Base-by-base conservation (phyloP, 2,797 vertebrate genomes). In the Lycodopsis pacificus region DNA sequence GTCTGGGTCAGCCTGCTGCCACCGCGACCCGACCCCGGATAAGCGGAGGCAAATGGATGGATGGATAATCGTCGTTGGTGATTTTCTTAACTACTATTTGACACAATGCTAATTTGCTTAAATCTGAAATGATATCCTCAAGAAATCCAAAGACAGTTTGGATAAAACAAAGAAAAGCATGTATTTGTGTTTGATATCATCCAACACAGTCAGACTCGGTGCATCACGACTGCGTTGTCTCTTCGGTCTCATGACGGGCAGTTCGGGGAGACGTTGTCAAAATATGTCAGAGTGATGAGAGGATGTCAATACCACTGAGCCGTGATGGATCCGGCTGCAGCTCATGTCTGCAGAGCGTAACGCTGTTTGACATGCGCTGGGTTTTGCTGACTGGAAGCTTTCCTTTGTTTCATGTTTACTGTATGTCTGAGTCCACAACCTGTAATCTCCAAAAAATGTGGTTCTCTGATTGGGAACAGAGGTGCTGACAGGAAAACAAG, bases 211-310 rank as follows among this genome's bases (percentile, higher is more conserved):
- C 5, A 51, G 32, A 12, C 20, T 7, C 40, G 0, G 27, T 14
- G 63, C 44, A 32, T 65, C 44, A 5, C 17, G 46, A 65, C n/a
- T n/a, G 34, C 30, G 14, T 34, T 34, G 7, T 36, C 40, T 73
- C 44, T 22, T 62, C 14, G 44, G 48, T 34, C 51, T 65, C 34
- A 20, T 69, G 72, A 51, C 72, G 64, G 66, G 19, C 57, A 67
- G 71, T 54, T 4, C 25, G 15, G 65, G 30, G 32, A 34, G 38
- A 65, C 22, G 62, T 65, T 80, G 82, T 77, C 61, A 59, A 51
- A 82, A 73, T 53, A 11, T 79, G 42, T 71, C 76, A 68, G 69
- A 32, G 30, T 81, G 82, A 86, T 84, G 83, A 84, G 19, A 56
- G 62, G 46, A 77, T 66, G 81, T 63, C 82, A 67, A 36, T 83